phyloP scores from a whole-genome alignment of 2,797 vertebrate species.

The Accipiter fasciatus region DNA sequence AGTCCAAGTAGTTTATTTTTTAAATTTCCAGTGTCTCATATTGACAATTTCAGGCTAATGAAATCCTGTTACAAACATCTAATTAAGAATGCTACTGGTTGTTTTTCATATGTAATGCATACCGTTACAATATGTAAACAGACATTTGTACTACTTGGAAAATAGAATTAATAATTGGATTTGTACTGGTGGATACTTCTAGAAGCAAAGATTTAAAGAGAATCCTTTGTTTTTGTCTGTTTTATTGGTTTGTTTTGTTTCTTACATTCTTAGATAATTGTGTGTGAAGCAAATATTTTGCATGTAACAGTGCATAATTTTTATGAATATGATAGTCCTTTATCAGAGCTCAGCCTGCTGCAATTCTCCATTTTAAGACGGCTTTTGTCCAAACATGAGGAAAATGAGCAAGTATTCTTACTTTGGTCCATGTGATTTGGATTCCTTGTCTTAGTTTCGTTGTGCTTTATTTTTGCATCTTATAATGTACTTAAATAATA shows the following conservation, averaged over 20 bases:
- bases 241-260: not conserved
- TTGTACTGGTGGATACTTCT: not conserved
- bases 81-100: not conserved
- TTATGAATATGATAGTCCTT: not conserved
- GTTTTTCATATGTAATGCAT: not conserved
- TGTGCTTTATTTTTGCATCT: not conserved
- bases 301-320: not conserved
- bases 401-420: not conserved
- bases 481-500: not conserved
- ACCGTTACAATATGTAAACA: not conserved
- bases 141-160: not conserved
- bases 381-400: not conserved
- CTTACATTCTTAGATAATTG: not conserved
- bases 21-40: not conserved
- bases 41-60: not conserved
- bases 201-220: not conserved
- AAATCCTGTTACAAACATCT: not conserved
- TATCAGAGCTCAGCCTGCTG: not conserved
- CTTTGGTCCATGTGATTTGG: not conserved
- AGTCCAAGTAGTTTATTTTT: not conserved
- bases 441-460: not conserved
- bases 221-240: not conserved
- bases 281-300: not conserved
- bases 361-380: not conserved
- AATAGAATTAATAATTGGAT: not conserved